A percentile compares a stretch with the other conserved stretches of the same genome.
Evolutionary conservation across 2,797 vertebrate genomes (phyloP).

Genomic region (Hafferia zeledoni): DNA sequence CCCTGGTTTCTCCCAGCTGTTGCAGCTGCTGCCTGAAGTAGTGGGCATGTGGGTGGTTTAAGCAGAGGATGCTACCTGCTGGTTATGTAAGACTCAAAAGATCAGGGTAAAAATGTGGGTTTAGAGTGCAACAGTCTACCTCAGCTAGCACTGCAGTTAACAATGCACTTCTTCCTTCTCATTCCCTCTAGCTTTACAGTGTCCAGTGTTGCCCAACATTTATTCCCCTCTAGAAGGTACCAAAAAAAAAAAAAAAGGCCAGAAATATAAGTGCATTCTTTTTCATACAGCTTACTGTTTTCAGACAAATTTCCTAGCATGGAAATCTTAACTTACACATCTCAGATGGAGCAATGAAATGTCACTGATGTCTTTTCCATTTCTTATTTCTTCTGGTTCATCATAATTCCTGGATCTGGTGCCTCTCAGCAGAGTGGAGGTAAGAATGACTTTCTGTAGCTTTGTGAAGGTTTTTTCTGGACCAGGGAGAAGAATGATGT

Average conservation of each 20-base stretch:
- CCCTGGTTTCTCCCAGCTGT: background rate
- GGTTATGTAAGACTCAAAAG: background rate
- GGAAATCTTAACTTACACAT: background rate
- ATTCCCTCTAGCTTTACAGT: background rate
- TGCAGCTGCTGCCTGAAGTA: background rate
- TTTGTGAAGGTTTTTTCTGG: background rate
- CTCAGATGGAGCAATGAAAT: background rate
- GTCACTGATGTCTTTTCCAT: constrained; percentile 53
- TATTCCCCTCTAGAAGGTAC: background rate
- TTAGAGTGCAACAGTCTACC: background rate
- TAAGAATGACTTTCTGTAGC: constrained; percentile 75
- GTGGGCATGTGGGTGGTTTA: background rate
- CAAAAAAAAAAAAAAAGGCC: background rate
- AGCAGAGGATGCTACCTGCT: background rate
- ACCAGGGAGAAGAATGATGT: background rate
- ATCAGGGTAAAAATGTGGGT: background rate
- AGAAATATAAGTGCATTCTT: background rate
- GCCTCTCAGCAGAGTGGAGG: constrained; percentile 90
- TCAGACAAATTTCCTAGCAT: background rate
- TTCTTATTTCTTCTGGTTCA: constrained; percentile 64
- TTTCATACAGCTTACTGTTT: background rate
- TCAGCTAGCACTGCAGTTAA: background rate
- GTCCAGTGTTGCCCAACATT: background rate
- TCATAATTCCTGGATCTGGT: constrained; percentile 71
- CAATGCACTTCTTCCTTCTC: background rate